Evolutionary conservation across 1,140 invertebrate genomes (phyloP).

Genomic region (Lutraria rhynchaena): DNA sequence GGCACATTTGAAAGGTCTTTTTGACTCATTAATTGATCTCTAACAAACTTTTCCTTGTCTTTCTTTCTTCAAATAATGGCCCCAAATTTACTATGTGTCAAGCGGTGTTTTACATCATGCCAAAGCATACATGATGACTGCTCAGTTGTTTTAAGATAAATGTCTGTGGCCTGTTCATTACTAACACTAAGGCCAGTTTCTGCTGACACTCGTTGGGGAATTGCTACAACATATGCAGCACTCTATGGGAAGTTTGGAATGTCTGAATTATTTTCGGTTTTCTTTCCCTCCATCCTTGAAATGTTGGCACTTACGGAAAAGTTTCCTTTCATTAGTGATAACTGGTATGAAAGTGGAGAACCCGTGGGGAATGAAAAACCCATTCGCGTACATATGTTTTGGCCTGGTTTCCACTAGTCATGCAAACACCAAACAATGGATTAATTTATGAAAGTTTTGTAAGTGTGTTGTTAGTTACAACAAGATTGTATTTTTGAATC

Average conservation of each 20-base stretch:
- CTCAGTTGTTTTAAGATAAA: background rate
- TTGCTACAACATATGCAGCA: background rate
- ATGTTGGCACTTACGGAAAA: background rate
- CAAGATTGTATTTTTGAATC: background rate
- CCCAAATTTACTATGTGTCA: slow-evolving; percentile 21
- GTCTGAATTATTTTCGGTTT: background rate
- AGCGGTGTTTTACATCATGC: background rate
- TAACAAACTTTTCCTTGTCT: slow-evolving; percentile 9
- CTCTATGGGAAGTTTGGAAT: background rate
- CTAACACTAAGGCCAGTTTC: background rate
- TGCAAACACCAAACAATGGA: slow-evolving; percentile 3
- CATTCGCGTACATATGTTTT: background rate
- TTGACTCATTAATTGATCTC: background rate
- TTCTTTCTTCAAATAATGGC: background rate
- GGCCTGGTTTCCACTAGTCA: background rate
- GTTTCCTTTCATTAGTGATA: background rate
- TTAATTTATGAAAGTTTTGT: background rate
- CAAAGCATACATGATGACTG: no score
- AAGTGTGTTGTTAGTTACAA: background rate
- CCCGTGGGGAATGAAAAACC: background rate
- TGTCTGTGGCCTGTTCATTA: background rate
- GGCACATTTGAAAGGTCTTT: background rate
- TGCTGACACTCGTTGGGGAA: background rate
- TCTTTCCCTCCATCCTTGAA: no score
- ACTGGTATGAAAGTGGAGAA: background rate